Percentiles rank a stretch among this genome's conserved stretches.
These are phyloP conservation scores for Daphoenositta chrysoptera DNA, from an alignment of 2,113 vertebrate species.

Conservation along the genomic window DNA sequence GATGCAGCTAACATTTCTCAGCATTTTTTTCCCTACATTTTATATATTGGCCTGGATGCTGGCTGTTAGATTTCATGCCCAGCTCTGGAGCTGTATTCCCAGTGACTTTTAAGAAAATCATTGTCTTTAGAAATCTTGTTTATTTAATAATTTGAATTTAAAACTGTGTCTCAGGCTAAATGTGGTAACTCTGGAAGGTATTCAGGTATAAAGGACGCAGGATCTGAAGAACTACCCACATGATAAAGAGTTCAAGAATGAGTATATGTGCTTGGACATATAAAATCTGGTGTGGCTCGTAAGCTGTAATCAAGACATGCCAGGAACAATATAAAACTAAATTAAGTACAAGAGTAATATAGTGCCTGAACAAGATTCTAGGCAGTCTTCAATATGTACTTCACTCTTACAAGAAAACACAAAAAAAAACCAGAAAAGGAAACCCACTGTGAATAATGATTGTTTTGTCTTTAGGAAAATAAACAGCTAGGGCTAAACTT, in stretches of 20 bases:
- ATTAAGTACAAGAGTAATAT: not conserved
- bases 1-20: not conserved
- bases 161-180: not conserved
- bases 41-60: not conserved
- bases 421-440: not conserved
- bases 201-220: not conserved
- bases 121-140: not conserved
- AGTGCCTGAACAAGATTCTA: not conserved
- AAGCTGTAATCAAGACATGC: not conserved
- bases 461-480: not conserved
- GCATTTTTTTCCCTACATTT: fast-evolving
- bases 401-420: not conserved
- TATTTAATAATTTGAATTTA: not conserved
- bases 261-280: not conserved
- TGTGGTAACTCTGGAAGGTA: not conserved
- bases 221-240: not conserved
- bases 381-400: not conserved
- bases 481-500: not conserved
- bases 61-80: not conserved
- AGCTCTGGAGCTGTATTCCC: not conserved
- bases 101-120: not conserved
- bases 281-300: not conserved
- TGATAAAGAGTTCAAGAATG: not conserved
- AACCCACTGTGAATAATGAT: not conserved
- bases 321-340: not conserved